Evolutionary conservation across 1,140 invertebrate species (phyloP), one percentile per base, ranked within the genome.

Genomic region (Polypedilum pembai): DNA sequence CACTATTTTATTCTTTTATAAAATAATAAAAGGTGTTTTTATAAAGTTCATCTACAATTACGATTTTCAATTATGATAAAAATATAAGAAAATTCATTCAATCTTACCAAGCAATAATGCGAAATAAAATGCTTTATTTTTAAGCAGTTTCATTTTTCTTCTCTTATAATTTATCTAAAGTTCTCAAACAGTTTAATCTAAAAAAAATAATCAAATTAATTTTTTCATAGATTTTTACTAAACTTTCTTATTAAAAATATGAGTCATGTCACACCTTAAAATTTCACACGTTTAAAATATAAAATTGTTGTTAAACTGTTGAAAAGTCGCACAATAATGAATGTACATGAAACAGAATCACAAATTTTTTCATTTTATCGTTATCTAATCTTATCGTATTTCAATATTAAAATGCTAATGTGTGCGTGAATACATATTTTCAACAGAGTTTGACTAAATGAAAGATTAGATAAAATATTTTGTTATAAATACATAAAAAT

Each of bases 51-150:
- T n/a, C n/a, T n/a, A n/a, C n/a, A n/a, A n/a, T n/a, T n/a, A n/a
- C n/a, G n/a, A n/a, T n/a, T n/a, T n/a, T n/a, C n/a, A n/a, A n/a
- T n/a, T n/a, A n/a, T n/a, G n/a, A n/a, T n/a, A n/a, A n/a, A n/a
- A n/a, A n/a, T n/a, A n/a, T n/a, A 2, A 45, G 41, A 45, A 15
- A 45, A 45, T 45, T 45, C 12, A 56, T 15, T 8, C 20, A 20
- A 18, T 17, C 73, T 74, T 24, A 74, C 73, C 73, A n/a, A 74
- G 20, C 7, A 74, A 15, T n/a, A 74, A 56, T 24, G 41, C 41
- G 20, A 74, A 74, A 63, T 56, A 74, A 74, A 12, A 56, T 8
- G 73, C 40, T 40, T 40, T 63, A 15, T 74, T 56, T 20, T 74
- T 74, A 2, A 41, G 18, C 7, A 74, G 40, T 15, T 74, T 45